A percentile compares a stretch with the other conserved stretches of the same genome.
These are phyloP conservation scores for Gnathonemus echidnorhynchus DNA, from an alignment of 2,113 vertebrate genomes.

Conservation along the genomic window DNA sequence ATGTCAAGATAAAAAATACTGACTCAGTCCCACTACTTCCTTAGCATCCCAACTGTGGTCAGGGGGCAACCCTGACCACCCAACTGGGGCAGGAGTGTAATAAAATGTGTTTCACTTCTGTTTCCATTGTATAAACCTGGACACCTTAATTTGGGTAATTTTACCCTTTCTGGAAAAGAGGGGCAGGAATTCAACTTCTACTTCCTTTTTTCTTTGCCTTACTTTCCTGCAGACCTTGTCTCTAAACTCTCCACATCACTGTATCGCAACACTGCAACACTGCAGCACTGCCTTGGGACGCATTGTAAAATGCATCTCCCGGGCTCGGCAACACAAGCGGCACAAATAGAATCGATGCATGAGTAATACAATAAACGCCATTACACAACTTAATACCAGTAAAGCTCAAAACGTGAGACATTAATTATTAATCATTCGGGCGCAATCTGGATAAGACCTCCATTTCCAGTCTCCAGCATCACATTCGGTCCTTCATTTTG, in stretches of 20 bases:
- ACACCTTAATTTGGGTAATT: slow-evolving; percentile 19
- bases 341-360: neutral
- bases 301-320: neutral
- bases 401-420: neutral
- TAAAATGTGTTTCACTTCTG: neutral
- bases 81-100: neutral
- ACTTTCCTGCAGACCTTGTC: neutral
- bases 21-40: neutral
- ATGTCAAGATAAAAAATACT: neutral
- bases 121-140: neutral
- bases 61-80: neutral
- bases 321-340: neutral
- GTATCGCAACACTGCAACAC: neutral
- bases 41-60: neutral
- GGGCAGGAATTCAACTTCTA: slow-evolving; percentile 1
- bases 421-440: neutral
- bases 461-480: neutral
- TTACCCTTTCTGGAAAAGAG: neutral
- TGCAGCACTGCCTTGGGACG: neutral
- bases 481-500: neutral
- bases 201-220: neutral
- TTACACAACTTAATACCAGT: neutral
- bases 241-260: neutral
- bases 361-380: neutral
- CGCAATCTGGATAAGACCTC: neutral